Evolutionary conservation across 1,140 invertebrate genomes (phyloP).

Genomic region (Nasonia longicornis): DNA sequence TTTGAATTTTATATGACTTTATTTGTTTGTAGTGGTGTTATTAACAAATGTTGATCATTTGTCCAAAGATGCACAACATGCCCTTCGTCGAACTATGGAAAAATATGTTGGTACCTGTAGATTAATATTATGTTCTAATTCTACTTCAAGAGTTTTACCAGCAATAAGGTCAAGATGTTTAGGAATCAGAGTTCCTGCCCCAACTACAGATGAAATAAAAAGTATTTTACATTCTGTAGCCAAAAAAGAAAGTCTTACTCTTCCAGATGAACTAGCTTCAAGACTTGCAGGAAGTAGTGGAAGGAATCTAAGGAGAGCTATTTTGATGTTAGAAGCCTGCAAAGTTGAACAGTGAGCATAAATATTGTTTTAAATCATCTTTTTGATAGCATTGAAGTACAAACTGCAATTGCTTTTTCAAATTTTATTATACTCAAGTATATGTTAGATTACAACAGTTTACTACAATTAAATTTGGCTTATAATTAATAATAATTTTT

Average conservation of each 20-base stretch:
- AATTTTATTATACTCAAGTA: not conserved
- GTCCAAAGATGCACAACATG: conserved; percentile 98
- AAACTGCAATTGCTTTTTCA: not conserved
- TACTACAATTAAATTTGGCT: not conserved
- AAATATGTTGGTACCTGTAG: conserved; percentile 97
- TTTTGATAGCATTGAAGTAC: not conserved
- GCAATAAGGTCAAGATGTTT: conserved; percentile 96
- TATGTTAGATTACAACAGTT: not conserved
- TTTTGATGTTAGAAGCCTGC: conserved; percentile 95
- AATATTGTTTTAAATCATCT: not conserved
- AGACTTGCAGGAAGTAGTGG: conserved; percentile 85
- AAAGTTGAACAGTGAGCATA: conserved; percentile 85
- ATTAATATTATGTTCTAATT: conserved; percentile 94
- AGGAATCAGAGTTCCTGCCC: conserved; percentile 90
- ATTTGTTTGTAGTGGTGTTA: conserved; percentile 80
- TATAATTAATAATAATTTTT: conserved; percentile 36
- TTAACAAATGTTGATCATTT: conserved; percentile 95
- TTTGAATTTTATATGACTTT: conserved; percentile 3
- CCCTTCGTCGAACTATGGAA: conserved; percentile 97
- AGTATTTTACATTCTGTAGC: conserved; percentile 77
- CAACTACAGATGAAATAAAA: conserved; percentile 82
- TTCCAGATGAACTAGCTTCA: conserved; percentile 83
- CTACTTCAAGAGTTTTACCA: conserved; percentile 93
- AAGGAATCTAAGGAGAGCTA: conserved; percentile 92
- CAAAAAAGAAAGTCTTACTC: conserved; percentile 85